Evolutionary conservation across 1,140 invertebrate species (phyloP).

Genomic region (Bombus ignitus): DNA sequence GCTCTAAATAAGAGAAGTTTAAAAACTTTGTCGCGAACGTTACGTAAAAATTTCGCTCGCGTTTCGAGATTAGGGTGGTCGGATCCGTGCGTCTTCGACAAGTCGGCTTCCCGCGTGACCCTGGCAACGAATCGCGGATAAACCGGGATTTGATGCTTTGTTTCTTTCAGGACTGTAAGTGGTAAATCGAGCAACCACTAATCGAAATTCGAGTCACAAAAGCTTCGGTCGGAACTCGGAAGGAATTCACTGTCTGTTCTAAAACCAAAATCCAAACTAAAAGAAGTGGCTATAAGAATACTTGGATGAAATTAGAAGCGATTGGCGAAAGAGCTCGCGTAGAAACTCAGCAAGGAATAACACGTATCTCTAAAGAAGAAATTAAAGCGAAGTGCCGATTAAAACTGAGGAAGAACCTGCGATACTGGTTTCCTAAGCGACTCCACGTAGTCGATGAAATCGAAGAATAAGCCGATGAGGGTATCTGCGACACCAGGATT

Average conservation of each 20-base stretch:
- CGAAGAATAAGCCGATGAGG: constrained; percentile 2
- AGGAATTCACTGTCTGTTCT: neutral
- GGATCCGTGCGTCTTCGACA: neutral
- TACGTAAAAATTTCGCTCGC: neutral
- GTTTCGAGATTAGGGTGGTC: constrained; percentile 11
- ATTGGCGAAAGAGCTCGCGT: neutral
- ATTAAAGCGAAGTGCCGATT: too few species aligned
- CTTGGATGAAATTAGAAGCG: neutral
- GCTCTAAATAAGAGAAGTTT: neutral
- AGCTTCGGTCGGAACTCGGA: neutral
- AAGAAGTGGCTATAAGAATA: neutral
- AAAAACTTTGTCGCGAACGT: neutral
- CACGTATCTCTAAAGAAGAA: neutral
- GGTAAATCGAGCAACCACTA: neutral
- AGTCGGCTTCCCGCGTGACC: constrained; percentile 8
- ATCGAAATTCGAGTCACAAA: neutral
- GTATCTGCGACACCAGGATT: neutral
- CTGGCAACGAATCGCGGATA: neutral
- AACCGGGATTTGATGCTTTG: neutral
- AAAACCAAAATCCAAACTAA: neutral
- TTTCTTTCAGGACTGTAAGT: neutral
- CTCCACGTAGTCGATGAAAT: neutral
- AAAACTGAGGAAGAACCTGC: too few species aligned
- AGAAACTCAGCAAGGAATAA: neutral
- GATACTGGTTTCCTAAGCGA: neutral